phyloP scores from a whole-genome alignment of 1,140 invertebrate species.

The Halictus rubicundus region DNA sequence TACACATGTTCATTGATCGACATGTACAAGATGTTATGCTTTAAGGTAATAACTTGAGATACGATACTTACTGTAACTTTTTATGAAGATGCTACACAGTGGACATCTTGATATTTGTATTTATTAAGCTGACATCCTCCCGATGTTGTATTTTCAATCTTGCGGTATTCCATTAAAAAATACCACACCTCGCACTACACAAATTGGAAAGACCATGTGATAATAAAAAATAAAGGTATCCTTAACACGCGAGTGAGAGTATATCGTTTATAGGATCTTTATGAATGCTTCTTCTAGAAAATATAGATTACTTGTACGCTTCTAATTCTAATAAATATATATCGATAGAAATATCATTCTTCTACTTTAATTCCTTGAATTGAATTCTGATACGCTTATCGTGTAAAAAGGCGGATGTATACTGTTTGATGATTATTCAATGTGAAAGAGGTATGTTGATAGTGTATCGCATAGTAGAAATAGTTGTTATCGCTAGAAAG shows the following conservation, averaged over 20 bases:
- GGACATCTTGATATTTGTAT: slow-evolving; percentile 62
- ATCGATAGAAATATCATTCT: neutral
- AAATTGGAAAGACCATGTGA: slow-evolving; percentile 64
- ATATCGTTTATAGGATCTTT: slow-evolving; percentile 39
- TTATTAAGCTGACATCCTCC: slow-evolving; percentile 63
- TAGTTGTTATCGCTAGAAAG: slow-evolving; percentile 17
- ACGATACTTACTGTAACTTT: slow-evolving; percentile 63
- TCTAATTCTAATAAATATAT: neutral
- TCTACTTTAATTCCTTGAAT: neutral
- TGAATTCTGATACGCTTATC: slow-evolving; percentile 19
- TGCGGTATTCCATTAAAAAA: slow-evolving; percentile 64
- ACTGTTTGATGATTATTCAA: slow-evolving; percentile 62
- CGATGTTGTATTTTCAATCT: slow-evolving; percentile 62
- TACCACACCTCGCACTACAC: slow-evolving; percentile 66
- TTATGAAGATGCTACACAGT: slow-evolving; percentile 60
- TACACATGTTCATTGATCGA: slow-evolving; percentile 15
- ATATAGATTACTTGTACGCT: slow-evolving; percentile 12
- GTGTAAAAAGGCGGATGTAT: slow-evolving; percentile 68
- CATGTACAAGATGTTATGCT: slow-evolving; percentile 38
- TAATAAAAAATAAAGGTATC: slow-evolving; percentile 49
- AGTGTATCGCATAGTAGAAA: slow-evolving; percentile 40
- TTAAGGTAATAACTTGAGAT: slow-evolving; percentile 56
- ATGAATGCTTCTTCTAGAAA: slow-evolving; percentile 11
- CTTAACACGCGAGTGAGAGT: slow-evolving; percentile 34
- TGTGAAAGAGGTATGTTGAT: slow-evolving; percentile 39